Base-by-base conservation (phyloP, 2,113 vertebrate species). In the Erpornis zantholeuca region DNA sequence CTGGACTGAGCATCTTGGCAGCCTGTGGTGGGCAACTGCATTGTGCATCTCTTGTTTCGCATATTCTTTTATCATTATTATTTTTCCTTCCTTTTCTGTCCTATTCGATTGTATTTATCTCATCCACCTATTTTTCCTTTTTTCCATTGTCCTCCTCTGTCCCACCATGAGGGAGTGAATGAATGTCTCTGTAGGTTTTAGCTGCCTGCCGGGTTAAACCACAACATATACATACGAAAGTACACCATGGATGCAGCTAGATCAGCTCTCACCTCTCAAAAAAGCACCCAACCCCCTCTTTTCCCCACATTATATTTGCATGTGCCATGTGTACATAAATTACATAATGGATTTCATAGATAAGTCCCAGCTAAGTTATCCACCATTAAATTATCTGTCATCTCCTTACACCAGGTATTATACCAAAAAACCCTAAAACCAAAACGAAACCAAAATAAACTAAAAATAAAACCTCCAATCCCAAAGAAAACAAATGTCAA, bases 221-320 rank as follows among this genome's bases (percentile, higher is more conserved):
- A 47, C 18, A 79, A 4, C 6, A 31, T 31, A 10, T 15, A 31
- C 2, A 45, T 19, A 50, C 16, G 17, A 3, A 56, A 56, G 9
- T 49, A 11, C 24, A 45, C 9, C 16, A 20, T 31, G 10, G 13
- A 66, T 35, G 9, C 17, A 91, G 24, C 2, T 28, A 57, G 22
- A 70, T 47, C 24, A 78, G 6, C 19, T 77, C 12, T 31, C 23
- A 65, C 1, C 10, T 13, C n/a, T 91, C 3, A 72, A 86, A 35
- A 76, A 77, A 36, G 1, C 10, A 49, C 1, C 4, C 6, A 61
- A 42, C 28, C 0, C 1, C 23, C 29, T 35, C n/a, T 57, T 87
- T 81, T 15, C 42, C 21, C 36, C 23, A 2, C 6, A n/a, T 3
- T 42, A 40, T 8, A 3, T 66, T 73, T 65, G 7, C 15, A 19